These are phyloP conservation scores for Arion vulgaris DNA, from an alignment of 1,140 invertebrate genomes.

Conservation along the genomic window DNA sequence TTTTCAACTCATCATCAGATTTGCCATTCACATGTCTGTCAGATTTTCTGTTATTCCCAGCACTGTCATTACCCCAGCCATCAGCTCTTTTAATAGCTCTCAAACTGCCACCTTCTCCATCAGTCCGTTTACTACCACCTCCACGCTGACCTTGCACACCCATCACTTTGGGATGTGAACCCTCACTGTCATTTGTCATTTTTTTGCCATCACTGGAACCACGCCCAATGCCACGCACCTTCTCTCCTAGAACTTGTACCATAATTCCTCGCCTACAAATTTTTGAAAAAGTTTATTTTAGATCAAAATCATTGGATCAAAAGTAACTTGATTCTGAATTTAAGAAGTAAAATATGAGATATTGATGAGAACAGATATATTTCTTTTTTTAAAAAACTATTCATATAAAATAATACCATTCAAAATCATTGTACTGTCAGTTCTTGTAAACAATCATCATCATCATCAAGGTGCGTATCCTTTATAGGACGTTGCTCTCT, in stretches of 20 bases:
- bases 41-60: background rate
- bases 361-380: too few species aligned
- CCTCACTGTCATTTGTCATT: background rate
- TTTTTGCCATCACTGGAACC: background rate
- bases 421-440: too few species aligned
- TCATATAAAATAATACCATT: too few species aligned
- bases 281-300: background rate
- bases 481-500: too few species aligned
- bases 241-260: background rate
- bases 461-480: too few species aligned
- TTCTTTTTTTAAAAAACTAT: too few species aligned
- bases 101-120: background rate
- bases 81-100: too few species aligned
- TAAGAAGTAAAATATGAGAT: too few species aligned
- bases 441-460: too few species aligned
- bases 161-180: background rate
- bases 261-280: background rate
- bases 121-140: background rate
- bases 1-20: background rate
- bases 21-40: background rate
- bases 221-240: constrained; percentile 11
- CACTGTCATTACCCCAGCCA: background rate
- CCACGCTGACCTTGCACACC: background rate
- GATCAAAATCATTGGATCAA: background rate
- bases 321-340: too few species aligned